A percentile compares a stretch with the other conserved stretches of the same genome.
phyloP scores from a whole-genome alignment of 2,113 vertebrate species.

The Hippocampus zosterae region DNA sequence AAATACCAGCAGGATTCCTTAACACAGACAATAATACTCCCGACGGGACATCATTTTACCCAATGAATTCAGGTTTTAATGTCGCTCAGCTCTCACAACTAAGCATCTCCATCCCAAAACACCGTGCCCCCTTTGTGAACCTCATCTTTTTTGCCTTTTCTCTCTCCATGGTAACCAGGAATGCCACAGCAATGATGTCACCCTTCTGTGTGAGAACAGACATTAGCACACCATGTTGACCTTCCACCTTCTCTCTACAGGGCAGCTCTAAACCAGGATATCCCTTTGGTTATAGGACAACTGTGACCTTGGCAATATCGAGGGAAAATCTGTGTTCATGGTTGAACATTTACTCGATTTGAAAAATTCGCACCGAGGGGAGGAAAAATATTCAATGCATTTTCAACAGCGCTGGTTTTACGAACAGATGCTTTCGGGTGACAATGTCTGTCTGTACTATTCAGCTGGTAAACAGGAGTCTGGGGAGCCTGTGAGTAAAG shows the following conservation, averaged over 20 bases:
- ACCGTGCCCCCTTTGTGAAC: constrained; percentile 12
- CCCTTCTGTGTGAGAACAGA: constrained; percentile 22
- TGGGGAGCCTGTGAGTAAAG: constrained; percentile 34
- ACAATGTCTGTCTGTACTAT: constrained; percentile 30
- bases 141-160: constrained; percentile 10
- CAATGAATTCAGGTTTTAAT: constrained; percentile 3
- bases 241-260: constrained; percentile 26
- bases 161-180: constrained; percentile 43
- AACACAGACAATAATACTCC: not conserved
- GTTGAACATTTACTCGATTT: not conserved
- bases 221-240: constrained; percentile 58
- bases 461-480: constrained; percentile 38
- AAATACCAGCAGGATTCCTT: constrained; percentile 9
- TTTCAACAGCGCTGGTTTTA: constrained; percentile 25
- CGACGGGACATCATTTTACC: not conserved
- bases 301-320: constrained; percentile 25
- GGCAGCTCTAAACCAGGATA: constrained; percentile 36
- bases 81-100: constrained; percentile 9
- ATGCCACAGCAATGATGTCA: constrained; percentile 66
- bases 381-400: constrained; percentile 15
- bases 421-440: constrained; percentile 28
- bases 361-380: not conserved
- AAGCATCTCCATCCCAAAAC: constrained; percentile 35
- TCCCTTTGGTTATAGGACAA: constrained; percentile 33
- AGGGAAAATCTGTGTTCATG: constrained; percentile 30